A percentile compares a stretch with the other conserved stretches of the same genome.
Conservation (phyloP, 1,140 invertebrate genomes). For the Lordiphosa collinella region DNA sequence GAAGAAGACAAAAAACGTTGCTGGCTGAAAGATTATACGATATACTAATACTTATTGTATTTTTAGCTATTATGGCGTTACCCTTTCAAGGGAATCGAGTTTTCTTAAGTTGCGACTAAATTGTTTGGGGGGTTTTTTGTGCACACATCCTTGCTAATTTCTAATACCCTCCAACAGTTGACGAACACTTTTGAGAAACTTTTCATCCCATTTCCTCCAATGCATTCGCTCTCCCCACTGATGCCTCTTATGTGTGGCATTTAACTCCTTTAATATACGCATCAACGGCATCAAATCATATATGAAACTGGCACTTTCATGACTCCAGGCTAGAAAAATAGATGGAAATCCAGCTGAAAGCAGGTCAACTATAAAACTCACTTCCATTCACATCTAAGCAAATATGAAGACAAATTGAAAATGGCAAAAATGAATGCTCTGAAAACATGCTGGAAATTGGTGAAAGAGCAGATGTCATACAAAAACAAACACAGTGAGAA, state of each 20-base stretch:
- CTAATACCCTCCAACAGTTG: too few relatives aligned
- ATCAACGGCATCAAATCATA: constrained; percentile 12
- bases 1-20: too few relatives aligned
- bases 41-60: too few relatives aligned
- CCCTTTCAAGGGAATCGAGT: too few relatives aligned
- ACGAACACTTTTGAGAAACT: too few relatives aligned
- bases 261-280: constrained; percentile 29
- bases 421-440: constrained; percentile 12
- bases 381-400: constrained; percentile 29
- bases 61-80: too few relatives aligned
- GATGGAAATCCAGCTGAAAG: constrained; percentile 1
- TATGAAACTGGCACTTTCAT: constrained; percentile 16
- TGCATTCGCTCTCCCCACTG: constrained; percentile 6
- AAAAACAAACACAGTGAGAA: not conserved
- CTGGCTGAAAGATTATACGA: too few relatives aligned
- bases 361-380: constrained; percentile 23
- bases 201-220: not conserved
- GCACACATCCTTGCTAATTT: too few relatives aligned
- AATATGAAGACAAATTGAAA: constrained; percentile 41
- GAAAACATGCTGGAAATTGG: not conserved
- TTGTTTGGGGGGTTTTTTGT: too few relatives aligned
- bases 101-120: too few relatives aligned
- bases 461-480: constrained; percentile 15
- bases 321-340: constrained; percentile 9
- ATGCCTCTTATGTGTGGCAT: constrained; percentile 26